These are phyloP conservation scores for Arctocebus calabarensis DNA, from an alignment of 2,797 vertebrate genomes.

Conservation along the genomic window DNA sequence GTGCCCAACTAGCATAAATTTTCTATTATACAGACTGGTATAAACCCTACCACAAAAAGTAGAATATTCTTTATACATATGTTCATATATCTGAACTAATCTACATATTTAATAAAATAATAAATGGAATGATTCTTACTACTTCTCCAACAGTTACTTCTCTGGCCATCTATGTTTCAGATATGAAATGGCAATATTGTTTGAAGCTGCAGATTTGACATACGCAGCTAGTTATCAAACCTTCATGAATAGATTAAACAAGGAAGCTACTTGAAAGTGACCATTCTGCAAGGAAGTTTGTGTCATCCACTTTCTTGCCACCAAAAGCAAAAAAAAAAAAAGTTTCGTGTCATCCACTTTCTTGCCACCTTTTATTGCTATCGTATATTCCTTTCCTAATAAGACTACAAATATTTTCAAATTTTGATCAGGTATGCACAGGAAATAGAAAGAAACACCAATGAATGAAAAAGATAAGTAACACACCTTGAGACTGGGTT, in stretches of 20 bases:
- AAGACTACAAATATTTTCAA: not conserved
- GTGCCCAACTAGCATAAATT: not conserved
- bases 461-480: constrained; percentile 29
- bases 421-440: not conserved
- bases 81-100: not conserved
- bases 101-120: not conserved
- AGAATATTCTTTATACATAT: not conserved
- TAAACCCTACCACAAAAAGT: not conserved
- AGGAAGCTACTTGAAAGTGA: constrained; percentile 3
- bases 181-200: not conserved
- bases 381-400: constrained; percentile 2
- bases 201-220: not conserved
- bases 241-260: not conserved
- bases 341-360: not conserved
- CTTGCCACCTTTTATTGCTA: not conserved
- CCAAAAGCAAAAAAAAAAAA: constrained; percentile 3
- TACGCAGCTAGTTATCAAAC: not conserved
- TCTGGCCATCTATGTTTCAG: not conserved
- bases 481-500: not conserved
- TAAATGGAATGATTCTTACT: not conserved
- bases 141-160: constrained; percentile 17
- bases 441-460: not conserved
- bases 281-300: not conserved
- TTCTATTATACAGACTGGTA: not conserved
- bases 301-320: not conserved